Percentiles rank a stretch among this genome's conserved stretches.
These are phyloP conservation scores for Diplazon laetatorius DNA, from an alignment of 2,888 invertebrate species.

Conservation along the genomic window DNA sequence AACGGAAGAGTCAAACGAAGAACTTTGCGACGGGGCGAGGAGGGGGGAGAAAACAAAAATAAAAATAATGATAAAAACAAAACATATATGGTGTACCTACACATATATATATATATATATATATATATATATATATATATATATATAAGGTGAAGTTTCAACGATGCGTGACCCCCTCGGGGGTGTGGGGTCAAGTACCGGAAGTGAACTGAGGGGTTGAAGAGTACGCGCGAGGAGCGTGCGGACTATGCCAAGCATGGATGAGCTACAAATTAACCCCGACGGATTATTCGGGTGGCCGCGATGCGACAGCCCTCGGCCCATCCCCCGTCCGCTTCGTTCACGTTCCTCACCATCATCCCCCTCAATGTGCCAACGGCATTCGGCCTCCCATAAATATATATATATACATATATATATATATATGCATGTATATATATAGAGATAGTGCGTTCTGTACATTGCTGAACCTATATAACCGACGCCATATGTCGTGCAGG, in stretches of 20 bases:
- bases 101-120: too few species aligned
- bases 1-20: background rate
- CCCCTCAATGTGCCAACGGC: slow-evolving; percentile 68
- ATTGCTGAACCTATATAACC: slow-evolving; percentile 63
- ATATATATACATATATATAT: slow-evolving; percentile 32
- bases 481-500: slow-evolving; percentile 79
- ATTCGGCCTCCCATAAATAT: slow-evolving; percentile 51
- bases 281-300: slow-evolving; percentile 68
- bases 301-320: slow-evolving; percentile 65
- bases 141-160: slow-evolving; percentile 63
- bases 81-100: slow-evolving; percentile 14
- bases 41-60: slow-evolving; percentile 27
- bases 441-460: too few species aligned
- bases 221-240: slow-evolving; percentile 5
- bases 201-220: slow-evolving; percentile 70
- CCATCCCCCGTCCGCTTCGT: slow-evolving; percentile 64
- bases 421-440: too few species aligned
- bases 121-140: slow-evolving; percentile 41
- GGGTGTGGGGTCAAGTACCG: slow-evolving; percentile 77
- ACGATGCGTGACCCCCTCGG: slow-evolving; percentile 75
- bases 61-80: slow-evolving; percentile 10
- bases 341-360: slow-evolving; percentile 72
- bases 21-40: slow-evolving; percentile 17
- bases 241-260: slow-evolving; percentile 69
- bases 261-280: slow-evolving; percentile 77